phyloP scores from a whole-genome alignment of 1,140 invertebrate species.

The Conopomorpha cramerella region DNA sequence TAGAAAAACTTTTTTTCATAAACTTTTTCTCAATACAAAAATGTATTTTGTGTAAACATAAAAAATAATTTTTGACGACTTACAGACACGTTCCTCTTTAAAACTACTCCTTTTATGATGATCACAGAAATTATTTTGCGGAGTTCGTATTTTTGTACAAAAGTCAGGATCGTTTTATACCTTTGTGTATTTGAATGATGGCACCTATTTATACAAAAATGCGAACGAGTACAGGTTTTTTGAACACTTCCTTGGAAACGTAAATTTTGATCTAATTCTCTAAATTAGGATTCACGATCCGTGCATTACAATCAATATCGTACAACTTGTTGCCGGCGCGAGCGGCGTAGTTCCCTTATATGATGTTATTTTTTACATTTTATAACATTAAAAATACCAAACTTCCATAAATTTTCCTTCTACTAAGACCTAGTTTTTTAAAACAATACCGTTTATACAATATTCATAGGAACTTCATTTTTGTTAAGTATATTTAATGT shows the following conservation, averaged over 20 bases:
- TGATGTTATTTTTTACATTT: conserved; percentile 36
- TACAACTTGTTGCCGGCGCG: conserved; percentile 29
- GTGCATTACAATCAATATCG: conserved; percentile 40
- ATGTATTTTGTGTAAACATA: conserved; percentile 43
- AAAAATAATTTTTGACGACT: conserved; percentile 37
- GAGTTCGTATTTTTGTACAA: neutral
- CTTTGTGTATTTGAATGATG: too few relatives aligned
- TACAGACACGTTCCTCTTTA: conserved; percentile 33
- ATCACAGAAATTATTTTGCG: conserved; percentile 42
- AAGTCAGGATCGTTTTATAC: too few relatives aligned
- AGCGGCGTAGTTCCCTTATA: conserved; percentile 30
- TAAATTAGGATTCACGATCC: conserved; percentile 54
- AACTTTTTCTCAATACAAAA: conserved; percentile 27
- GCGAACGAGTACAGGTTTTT: conserved; percentile 20
- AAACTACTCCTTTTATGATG: conserved; percentile 47
- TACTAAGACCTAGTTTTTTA: conserved; percentile 59
- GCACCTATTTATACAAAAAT: neutral
- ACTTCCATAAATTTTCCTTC: conserved; percentile 55
- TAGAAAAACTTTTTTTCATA: conserved; percentile 39
- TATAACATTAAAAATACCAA: conserved; percentile 59
- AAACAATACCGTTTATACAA: conserved; percentile 59
- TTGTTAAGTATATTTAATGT: conserved; percentile 44
- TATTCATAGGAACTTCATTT: conserved; percentile 60
- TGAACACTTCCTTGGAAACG: conserved; percentile 58
- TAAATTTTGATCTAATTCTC: conserved; percentile 46